A percentile compares a stretch with the other conserved stretches of the same genome.
Conservation (phyloP, 2,113 vertebrate genomes). For the Psophia crepitans region DNA sequence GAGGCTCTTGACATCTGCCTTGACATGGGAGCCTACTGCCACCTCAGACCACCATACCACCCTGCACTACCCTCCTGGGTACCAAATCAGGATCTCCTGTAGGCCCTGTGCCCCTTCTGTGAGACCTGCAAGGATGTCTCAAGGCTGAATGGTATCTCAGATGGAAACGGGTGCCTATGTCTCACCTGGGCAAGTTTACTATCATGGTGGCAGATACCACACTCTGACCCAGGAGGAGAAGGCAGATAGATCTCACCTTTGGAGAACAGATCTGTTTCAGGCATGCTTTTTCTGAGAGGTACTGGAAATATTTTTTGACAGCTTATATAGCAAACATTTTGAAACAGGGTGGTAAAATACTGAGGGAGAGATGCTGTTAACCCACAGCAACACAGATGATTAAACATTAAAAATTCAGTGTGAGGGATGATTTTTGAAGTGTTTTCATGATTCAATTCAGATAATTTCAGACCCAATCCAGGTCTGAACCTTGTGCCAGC, state of each 20-base stretch:
- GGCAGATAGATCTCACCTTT: neutral
- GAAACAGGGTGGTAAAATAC: neutral
- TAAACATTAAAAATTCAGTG: neutral
- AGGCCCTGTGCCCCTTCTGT: neutral
- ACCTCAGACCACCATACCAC: neutral
- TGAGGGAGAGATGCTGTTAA: neutral
- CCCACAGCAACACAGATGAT: neutral
- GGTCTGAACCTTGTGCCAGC: neutral
- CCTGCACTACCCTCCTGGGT: neutral
- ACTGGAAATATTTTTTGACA: neutral
- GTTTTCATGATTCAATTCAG: neutral
- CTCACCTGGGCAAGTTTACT: neutral
- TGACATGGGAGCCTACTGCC: neutral
- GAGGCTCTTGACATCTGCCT: neutral
- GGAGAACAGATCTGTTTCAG: neutral
- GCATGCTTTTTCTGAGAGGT: neutral
- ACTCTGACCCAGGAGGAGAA: neutral
- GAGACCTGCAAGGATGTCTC: neutral
- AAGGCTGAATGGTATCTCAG: neutral
- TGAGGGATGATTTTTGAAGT: neutral
- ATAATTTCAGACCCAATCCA: rapidly evolving
- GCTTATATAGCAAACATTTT: neutral
- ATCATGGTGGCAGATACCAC: neutral
- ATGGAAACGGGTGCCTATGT: neutral
- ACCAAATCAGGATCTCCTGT: neutral